Evolutionary conservation across 2,888 invertebrate species (phyloP).

Genomic region (Octodonta nipae): DNA sequence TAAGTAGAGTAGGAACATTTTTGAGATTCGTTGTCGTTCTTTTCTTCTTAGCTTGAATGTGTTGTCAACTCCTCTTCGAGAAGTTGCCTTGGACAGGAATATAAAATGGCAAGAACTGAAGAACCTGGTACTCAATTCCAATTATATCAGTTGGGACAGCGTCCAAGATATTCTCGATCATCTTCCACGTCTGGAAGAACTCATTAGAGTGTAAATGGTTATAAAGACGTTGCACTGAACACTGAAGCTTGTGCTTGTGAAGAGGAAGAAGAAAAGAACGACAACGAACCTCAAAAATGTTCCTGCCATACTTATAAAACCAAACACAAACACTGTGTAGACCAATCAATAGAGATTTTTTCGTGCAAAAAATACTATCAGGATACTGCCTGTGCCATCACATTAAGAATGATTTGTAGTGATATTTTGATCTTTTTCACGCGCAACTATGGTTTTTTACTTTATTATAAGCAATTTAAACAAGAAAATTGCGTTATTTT

Average conservation of each 20-base stretch:
- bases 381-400: too few relatives aligned
- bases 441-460: too few relatives aligned
- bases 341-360: too few relatives aligned
- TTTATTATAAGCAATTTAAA: too few relatives aligned
- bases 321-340: conserved; percentile 43
- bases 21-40: conserved; percentile 12
- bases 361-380: too few relatives aligned
- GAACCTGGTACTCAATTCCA: conserved; percentile 76
- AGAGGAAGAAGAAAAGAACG: conserved; percentile 12
- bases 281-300: conserved; percentile 10
- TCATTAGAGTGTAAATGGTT: conserved; percentile 89
- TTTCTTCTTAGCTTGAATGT: conserved; percentile 69
- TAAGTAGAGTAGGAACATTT: conserved; percentile 11
- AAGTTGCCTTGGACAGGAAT: conserved; percentile 26
- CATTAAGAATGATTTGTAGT: too few relatives aligned
- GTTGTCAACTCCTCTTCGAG: conserved; percentile 54
- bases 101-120: conserved; percentile 48
- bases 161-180: conserved; percentile 63
- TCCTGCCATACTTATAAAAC: conserved; percentile 12
- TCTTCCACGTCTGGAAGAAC: conserved; percentile 70
- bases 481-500: too few relatives aligned
- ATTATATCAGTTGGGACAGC: conserved; percentile 73
- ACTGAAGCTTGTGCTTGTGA: conserved; percentile 26
- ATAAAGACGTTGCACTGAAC: conserved; percentile 59
- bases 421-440: too few relatives aligned